Base-by-base conservation (phyloP, 1,140 invertebrate species). In the Atta texana region DNA sequence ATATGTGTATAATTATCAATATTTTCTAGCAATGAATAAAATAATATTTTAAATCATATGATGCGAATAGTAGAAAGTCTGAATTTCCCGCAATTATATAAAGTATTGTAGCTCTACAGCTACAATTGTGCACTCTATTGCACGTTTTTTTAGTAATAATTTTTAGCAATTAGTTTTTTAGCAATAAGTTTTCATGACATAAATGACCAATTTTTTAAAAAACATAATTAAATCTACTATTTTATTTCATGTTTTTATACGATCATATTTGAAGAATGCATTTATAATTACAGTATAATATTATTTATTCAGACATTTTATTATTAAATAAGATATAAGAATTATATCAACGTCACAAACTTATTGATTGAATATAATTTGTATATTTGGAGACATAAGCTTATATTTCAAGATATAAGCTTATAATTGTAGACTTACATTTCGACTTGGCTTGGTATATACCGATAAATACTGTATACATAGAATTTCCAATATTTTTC, bases 251-350 rank as follows among this genome's bases (percentile, higher is more conserved):
- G 14, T 24, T 16, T 24, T 71, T 7, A 44, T 2, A 24, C 49
- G 49, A 44, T 44, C 6, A 24, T 21, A n/a, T 24, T 2, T 66
- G 31, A 16, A 28, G 14, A 4, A 55, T 39, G 14, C 7, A 16
- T 72, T 66, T 72, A 88, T 12, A 59, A 44, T 80, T 69, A 81
- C 34, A 28, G 81, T 64, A 31, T 55, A 34, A 24, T 21, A 10
- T 86, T 68, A 77, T 59, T 57, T 71, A 66, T 7, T 66, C 31
- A 82, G 39, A 44, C 16, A 49, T 88, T 82, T 88, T 74, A 68
- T 51, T 51, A 64, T 87, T 82, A 82, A 86, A 57, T 88, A 64
- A 66, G 75, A 81, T 69, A 55, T 64, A 84, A 51, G 34, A 64
- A 34, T 86, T 74, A 57, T 57, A 34, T 57, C 44, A 34, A 34